Conservation (phyloP, 1,140 invertebrate species). For the Neotoxoptera formosana region DNA sequence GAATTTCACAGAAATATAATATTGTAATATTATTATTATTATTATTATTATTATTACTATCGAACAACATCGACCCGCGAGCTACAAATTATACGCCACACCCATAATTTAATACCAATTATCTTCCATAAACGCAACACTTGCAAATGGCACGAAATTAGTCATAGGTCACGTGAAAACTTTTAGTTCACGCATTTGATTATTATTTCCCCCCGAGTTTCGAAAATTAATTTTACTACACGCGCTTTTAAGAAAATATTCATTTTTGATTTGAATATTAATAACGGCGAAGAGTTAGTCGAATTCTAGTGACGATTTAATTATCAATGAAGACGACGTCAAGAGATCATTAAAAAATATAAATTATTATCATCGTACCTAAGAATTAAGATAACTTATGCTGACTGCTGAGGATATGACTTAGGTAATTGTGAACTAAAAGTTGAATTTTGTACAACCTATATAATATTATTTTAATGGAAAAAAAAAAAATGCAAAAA, state of each 20-base stretch:
- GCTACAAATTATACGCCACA: conserved; percentile 12
- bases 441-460: background rate
- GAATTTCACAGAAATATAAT: background rate
- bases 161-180: conserved; percentile 39
- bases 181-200: conserved; percentile 22
- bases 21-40: background rate
- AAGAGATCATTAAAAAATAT: background rate
- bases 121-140: conserved; percentile 18
- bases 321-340: background rate
- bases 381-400: background rate
- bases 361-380: background rate
- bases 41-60: too few species aligned
- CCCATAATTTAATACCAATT: conserved; percentile 36
- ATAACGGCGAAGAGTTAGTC: background rate
- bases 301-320: background rate
- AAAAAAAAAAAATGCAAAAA: too few species aligned
- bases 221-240: conserved; percentile 17
- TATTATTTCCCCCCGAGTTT: background rate
- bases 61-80: background rate
- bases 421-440: background rate
- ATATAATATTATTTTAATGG: too few species aligned
- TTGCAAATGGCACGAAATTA: conserved; percentile 1
- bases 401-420: background rate
- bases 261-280: background rate
- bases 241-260: background rate